Percentiles rank a stretch among this genome's conserved stretches.
Conservation (phyloP, 1,140 invertebrate genomes). For the Holotrichia oblita region DNA sequence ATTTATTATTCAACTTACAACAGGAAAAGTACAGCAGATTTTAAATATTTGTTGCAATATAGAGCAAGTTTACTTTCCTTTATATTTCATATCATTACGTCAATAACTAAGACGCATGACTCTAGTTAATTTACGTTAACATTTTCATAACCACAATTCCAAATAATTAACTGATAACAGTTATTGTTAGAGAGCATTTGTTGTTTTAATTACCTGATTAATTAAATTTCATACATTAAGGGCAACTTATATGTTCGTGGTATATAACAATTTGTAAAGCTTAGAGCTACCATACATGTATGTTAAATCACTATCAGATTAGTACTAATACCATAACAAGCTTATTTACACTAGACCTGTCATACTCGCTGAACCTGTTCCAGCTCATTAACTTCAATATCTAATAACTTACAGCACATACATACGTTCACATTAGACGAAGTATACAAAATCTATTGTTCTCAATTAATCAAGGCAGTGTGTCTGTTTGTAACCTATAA, state of each 20-base stretch:
- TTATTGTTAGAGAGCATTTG: no score
- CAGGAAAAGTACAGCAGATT: no score
- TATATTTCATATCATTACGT: no score
- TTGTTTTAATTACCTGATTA: no score
- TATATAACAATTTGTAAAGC: not conserved
- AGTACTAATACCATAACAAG: slow-evolving; percentile 8
- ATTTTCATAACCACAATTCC: no score
- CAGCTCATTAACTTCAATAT: slow-evolving; percentile 23
- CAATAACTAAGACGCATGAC: no score
- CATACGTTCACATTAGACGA: not conserved
- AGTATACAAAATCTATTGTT: not conserved
- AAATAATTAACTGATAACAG: no score
- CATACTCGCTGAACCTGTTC: slow-evolving; percentile 2
- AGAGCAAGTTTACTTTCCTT: no score
- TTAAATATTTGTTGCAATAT: no score
- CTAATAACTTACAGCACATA: slow-evolving; percentile 2
- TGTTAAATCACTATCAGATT: not conserved
- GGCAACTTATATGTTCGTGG: not conserved
- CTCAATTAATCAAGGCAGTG: not conserved
- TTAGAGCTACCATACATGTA: not conserved
- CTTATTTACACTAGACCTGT: slow-evolving; percentile 20
- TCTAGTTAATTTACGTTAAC: no score
- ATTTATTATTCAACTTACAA: not conserved
- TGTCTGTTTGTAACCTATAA: no score
- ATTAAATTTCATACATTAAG: no score